Evolutionary conservation across 2,797 vertebrate genomes (phyloP), one percentile per base, ranked within the genome.

Genomic region (Capromys pilorides): DNA sequence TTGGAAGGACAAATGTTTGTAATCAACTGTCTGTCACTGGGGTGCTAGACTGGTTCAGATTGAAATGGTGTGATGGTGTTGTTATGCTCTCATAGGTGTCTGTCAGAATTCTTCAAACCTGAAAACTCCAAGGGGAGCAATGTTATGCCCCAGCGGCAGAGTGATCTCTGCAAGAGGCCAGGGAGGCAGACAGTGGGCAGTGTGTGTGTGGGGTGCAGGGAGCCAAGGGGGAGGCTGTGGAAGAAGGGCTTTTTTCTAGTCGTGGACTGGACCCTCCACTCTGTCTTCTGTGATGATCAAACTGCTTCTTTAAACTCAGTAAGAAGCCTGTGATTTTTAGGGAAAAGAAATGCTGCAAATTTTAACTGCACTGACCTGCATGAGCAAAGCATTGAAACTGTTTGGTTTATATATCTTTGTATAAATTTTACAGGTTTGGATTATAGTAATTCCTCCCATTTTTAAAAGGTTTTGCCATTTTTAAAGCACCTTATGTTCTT

Each of bases 381-480:
- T 93, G 62, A 94, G 54, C 57, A 87, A 87, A 13, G 78, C 41
- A 28, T 77, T 89, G 92, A 61, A 61, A 54, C 39, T 92, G 33
- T 88, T 96, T 91, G 80, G 88, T 82, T 91, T 93, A 33, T 93
- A 49, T 88, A 75, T 66, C 95, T 96, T 94, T 94, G 92, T 90
- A 54, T 89, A 33, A 64, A 64, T 82, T 92, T 88, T 78, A 94
- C 78, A 88, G 81, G 79, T 85, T 85, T 79, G 75, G 93, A 82
- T 96, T 96, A 93, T 6, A 82, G 14, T 91, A 95, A 96, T 94
- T 96, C 86, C 49, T 94, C 86, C 86, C 87, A 79, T 82, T 94
- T 79, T 21, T 89, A 77, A 94, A 73, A 96, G 73, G 62, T 94
- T 97, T 97, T 93, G 41, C 22, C 82, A 71, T 93, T 95, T 96